Conservation (phyloP, 2,113 vertebrate genomes). For the Phalacrocorax brasilianus region DNA sequence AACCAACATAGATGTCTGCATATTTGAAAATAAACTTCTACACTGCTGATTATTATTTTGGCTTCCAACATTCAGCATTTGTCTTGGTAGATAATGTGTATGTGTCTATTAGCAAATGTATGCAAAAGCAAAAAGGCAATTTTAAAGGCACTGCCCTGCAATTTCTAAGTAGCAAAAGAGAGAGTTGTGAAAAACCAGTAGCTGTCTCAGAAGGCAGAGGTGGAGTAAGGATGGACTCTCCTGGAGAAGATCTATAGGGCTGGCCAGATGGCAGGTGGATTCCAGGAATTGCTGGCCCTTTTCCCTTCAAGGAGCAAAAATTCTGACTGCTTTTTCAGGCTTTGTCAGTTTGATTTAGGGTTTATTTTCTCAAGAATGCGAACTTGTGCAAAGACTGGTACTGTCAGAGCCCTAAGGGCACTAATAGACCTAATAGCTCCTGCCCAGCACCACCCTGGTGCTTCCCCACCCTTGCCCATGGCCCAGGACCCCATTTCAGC, state of each 20-base stretch:
- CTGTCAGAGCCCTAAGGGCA: accelerated
- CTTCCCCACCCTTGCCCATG: neutral
- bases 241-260: neutral
- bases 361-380: neutral
- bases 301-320: neutral
- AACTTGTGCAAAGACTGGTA: neutral
- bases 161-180: neutral
- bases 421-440: neutral
- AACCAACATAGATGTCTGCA: neutral
- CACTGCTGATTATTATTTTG: neutral
- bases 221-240: neutral
- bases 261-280: neutral
- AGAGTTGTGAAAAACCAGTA: neutral
- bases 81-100: neutral
- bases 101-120: neutral
- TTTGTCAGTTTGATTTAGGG: neutral
- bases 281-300: neutral
- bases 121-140: neutral
- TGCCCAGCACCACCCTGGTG: neutral
- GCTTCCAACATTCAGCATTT: neutral
- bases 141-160: neutral
- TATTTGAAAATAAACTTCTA: slow-evolving; percentile 17
- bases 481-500: neutral
- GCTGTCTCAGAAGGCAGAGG: neutral
- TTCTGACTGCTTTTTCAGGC: neutral